Evolutionary conservation across 1,140 invertebrate genomes (phyloP).

Genomic region (Penaeus vannamei): DNA sequence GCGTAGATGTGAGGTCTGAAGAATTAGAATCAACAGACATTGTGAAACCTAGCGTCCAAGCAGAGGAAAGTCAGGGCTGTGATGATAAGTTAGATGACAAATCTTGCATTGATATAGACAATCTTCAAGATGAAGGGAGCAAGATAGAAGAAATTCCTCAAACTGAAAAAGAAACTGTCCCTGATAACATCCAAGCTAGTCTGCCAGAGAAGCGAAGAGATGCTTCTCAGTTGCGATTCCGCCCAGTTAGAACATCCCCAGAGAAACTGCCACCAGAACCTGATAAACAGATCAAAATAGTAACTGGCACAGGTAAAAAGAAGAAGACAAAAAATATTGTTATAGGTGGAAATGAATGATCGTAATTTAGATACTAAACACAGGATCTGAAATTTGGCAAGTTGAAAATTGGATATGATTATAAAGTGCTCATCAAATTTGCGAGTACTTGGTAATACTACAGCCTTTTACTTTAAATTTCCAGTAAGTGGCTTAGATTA

Average conservation of each 20-base stretch:
- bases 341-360: constrained; percentile 1
- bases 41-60: not conserved
- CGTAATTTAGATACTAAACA: not conserved
- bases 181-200: not conserved
- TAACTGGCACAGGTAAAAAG: constrained; percentile 37
- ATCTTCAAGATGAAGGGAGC: not conserved
- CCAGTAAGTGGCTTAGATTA: too few relatives aligned
- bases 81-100: too few relatives aligned
- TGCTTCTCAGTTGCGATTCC: constrained; percentile 41
- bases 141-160: not conserved
- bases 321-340: constrained; percentile 48
- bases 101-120: too few relatives aligned
- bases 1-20: not conserved
- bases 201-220: constrained; percentile 35
- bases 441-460: too few relatives aligned
- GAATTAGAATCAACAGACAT: constrained; percentile 6
- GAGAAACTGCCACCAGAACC: constrained; percentile 23
- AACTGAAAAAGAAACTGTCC: not conserved
- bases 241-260: constrained; percentile 20
- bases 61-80: too few relatives aligned
- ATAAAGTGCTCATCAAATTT: too few relatives aligned
- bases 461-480: too few relatives aligned
- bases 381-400: not conserved
- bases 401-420: not conserved
- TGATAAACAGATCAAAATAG: constrained; percentile 38